Conservation (phyloP, 2,888 invertebrate species). For the Cheilosia vernalis region DNA sequence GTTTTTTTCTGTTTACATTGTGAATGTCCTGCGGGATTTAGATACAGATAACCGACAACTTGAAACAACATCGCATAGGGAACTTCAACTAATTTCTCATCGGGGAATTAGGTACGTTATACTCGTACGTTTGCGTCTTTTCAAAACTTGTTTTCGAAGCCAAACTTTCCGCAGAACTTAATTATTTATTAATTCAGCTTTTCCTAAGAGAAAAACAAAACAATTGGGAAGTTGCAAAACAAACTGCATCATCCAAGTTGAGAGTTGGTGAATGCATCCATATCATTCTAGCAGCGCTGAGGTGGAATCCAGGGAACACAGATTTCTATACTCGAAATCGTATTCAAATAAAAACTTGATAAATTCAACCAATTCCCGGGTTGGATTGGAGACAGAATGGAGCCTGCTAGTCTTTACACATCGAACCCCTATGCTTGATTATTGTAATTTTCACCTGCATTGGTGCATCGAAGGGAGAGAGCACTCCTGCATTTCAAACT, state of each 20-base stretch:
- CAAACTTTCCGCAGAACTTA: constrained; percentile 39
- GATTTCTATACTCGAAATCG: constrained; percentile 9
- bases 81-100: constrained; percentile 53
- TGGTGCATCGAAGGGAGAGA: constrained; percentile 20
- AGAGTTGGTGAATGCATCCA: neutral
- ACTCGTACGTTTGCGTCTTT: neutral
- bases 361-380: constrained; percentile 51
- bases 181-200: constrained; percentile 53
- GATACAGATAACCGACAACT: constrained; percentile 44
- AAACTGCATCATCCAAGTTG: constrained; percentile 16
- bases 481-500: constrained; percentile 33
- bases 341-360: constrained; percentile 20
- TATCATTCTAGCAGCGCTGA: neutral
- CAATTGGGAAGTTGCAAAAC: constrained; percentile 25
- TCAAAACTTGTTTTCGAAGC: constrained; percentile 24
- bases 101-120: neutral
- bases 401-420: constrained; percentile 37
- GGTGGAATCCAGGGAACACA: constrained; percentile 26
- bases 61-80: constrained; percentile 25
- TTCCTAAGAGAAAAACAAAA: constrained; percentile 12
- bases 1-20: constrained; percentile 21
- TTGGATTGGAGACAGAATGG: constrained; percentile 23
- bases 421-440: constrained; percentile 32
- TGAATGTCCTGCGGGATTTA: constrained; percentile 54
- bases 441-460: constrained; percentile 64